phyloP scores from a whole-genome alignment of 2,888 invertebrate species.

The Acronicta leporina region DNA sequence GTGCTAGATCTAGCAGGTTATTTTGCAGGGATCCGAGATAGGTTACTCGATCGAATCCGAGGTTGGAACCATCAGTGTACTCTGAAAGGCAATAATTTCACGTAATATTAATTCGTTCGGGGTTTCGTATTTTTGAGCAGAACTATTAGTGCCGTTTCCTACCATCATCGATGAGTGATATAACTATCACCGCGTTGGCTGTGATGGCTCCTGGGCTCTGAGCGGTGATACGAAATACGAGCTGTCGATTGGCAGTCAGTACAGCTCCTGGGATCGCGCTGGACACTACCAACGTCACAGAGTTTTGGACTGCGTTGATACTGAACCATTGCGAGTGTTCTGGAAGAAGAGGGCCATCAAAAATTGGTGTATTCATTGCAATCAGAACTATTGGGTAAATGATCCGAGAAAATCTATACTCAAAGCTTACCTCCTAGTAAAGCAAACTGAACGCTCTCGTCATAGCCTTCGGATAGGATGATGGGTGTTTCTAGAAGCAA shows the following conservation, averaged over 20 bases:
- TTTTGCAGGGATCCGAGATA: slow-evolving; percentile 40
- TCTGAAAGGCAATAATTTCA: slow-evolving; percentile 14
- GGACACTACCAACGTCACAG: slow-evolving; percentile 25
- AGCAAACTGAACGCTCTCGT: slow-evolving; percentile 47
- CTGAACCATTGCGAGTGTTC: slow-evolving; percentile 52
- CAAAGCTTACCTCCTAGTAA: slow-evolving; percentile 56
- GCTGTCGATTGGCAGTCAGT: slow-evolving; percentile 47
- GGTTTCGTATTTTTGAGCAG: too few relatives aligned
- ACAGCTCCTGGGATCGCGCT: slow-evolving; percentile 50
- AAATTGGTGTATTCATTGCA: not conserved
- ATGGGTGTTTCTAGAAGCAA: slow-evolving; percentile 41
- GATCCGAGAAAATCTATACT: too few relatives aligned
- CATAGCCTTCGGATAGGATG: slow-evolving; percentile 47
- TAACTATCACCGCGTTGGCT: slow-evolving; percentile 50
- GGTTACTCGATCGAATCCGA: slow-evolving; percentile 17
- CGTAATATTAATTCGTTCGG: too few relatives aligned
- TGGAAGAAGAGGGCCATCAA: slow-evolving; percentile 16
- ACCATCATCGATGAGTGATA: slow-evolving; percentile 33
- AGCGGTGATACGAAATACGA: slow-evolving; percentile 52
- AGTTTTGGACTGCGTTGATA: slow-evolving; percentile 31
- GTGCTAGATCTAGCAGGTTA: slow-evolving; percentile 30
- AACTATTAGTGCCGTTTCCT: not conserved
- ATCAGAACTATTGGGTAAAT: not conserved
- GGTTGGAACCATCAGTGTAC: not conserved
- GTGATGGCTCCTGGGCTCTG: slow-evolving; percentile 36